Evolutionary conservation across 1,140 invertebrate species (phyloP).

Genomic region (Drosophila oshimai): DNA sequence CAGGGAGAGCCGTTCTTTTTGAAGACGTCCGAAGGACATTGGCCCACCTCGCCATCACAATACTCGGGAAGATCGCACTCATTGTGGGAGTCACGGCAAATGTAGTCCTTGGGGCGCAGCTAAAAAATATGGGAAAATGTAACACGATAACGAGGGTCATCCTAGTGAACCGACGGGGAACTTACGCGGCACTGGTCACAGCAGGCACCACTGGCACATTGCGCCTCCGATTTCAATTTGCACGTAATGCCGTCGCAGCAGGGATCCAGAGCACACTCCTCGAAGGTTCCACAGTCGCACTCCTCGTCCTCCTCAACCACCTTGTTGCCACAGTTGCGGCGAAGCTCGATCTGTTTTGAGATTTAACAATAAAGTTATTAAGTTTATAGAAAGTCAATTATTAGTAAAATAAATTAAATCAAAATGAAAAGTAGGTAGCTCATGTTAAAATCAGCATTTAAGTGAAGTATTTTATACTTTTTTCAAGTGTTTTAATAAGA

Average conservation of each 20-base stretch:
- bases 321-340: constrained; percentile 94
- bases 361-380: no score
- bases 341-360: constrained; percentile 88
- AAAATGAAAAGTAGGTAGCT: no score
- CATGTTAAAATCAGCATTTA: no score
- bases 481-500: no score
- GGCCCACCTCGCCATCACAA: constrained; percentile 92
- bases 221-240: constrained; percentile 93
- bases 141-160: background rate
- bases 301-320: constrained; percentile 97
- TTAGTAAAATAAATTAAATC: no score
- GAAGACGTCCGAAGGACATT: constrained; percentile 94
- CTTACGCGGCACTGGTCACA: constrained; percentile 95
- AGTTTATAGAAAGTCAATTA: no score
- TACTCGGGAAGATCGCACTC: constrained; percentile 97
- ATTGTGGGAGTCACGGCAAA: constrained; percentile 92
- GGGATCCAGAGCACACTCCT: constrained; percentile 94
- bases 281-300: constrained; percentile 94
- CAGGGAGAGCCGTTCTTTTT: constrained; percentile 96
- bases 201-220: constrained; percentile 96
- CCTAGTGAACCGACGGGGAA: background rate
- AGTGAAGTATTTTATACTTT: no score
- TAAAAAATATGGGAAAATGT: constrained; percentile 79
- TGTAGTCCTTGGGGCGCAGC: constrained; percentile 89
- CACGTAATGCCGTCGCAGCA: constrained; percentile 98